A percentile compares a stretch with the other conserved stretches of the same genome.
phyloP scores from a whole-genome alignment of 2,888 invertebrate species.

The Argyresthia albistria region DNA sequence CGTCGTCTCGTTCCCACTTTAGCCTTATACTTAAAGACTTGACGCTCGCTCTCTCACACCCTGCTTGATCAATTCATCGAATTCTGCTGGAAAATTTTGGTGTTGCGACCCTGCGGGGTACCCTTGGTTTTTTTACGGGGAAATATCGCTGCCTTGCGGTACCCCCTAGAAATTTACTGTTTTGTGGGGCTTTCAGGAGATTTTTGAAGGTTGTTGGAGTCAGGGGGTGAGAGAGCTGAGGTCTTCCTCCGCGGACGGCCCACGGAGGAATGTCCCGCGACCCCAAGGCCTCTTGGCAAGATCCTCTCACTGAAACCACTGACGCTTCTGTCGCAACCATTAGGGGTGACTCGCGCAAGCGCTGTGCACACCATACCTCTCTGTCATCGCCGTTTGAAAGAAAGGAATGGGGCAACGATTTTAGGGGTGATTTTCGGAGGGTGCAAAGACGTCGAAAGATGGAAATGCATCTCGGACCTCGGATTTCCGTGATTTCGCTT shows the following conservation, averaged over 20 bases:
- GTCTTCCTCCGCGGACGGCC: slow-evolving; percentile 64
- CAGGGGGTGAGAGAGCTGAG: slow-evolving; percentile 64
- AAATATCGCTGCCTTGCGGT: slow-evolving; percentile 24
- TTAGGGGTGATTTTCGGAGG: slow-evolving; percentile 66
- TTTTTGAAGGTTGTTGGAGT: slow-evolving; percentile 11
- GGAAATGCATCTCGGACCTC: slow-evolving; percentile 70
- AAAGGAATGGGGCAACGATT: slow-evolving; percentile 36
- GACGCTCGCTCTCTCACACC: slow-evolving; percentile 64
- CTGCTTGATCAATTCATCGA: slow-evolving; percentile 17
- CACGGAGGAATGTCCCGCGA: slow-evolving; percentile 60
- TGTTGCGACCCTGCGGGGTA: slow-evolving; percentile 17
- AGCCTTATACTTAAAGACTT: slow-evolving; percentile 24
- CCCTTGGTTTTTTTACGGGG: slow-evolving; percentile 17
- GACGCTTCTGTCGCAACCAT: slow-evolving; percentile 52
- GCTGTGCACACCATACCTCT: slow-evolving; percentile 32
- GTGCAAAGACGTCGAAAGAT: slow-evolving; percentile 68
- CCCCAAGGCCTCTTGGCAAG: slow-evolving; percentile 51
- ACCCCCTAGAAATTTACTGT: slow-evolving; percentile 13
- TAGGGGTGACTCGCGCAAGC: slow-evolving; percentile 65
- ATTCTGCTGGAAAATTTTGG: no score
- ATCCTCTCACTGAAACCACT: slow-evolving; percentile 50
- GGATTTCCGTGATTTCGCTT: slow-evolving; percentile 72
- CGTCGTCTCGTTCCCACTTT: slow-evolving; percentile 68
- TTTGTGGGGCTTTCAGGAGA: no score
- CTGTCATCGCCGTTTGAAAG: slow-evolving; percentile 28